A percentile compares a stretch with the other conserved stretches of the same genome.
These are phyloP conservation scores for Rhinoraja longicauda DNA, from an alignment of 2,797 vertebrate genomes.

Conservation along the genomic window DNA sequence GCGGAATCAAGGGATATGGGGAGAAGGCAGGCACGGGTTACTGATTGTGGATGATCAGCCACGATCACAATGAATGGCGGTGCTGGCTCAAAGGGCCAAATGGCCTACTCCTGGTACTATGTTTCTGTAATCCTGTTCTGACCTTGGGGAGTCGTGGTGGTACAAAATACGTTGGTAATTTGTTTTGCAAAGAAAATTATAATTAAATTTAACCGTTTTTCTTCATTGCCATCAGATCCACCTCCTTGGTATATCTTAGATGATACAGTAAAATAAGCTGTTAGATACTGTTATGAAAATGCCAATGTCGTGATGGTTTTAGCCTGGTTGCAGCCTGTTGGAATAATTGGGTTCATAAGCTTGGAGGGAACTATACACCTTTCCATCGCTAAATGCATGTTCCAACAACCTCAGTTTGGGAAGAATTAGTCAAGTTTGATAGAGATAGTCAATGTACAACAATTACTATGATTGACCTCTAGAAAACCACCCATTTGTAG, in stretches of 20 bases:
- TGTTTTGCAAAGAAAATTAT: neutral
- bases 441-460: neutral
- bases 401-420: neutral
- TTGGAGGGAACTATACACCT: neutral
- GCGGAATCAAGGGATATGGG: too few relatives aligned
- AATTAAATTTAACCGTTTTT: neutral
- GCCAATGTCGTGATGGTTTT: neutral
- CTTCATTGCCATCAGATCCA: neutral
- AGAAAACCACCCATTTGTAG: neutral
- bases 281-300: neutral
- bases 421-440: neutral
- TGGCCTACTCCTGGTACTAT: too few relatives aligned
- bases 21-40: too few relatives aligned
- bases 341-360: neutral
- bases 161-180: neutral
- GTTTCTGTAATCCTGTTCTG: too few relatives aligned
- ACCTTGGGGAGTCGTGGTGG: neutral
- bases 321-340: neutral
- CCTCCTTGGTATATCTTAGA: neutral
- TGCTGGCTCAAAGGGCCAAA: too few relatives aligned
- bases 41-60: too few relatives aligned
- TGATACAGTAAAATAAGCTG: neutral
- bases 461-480: neutral
- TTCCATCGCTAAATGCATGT: neutral
- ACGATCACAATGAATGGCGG: too few relatives aligned